phyloP scores from a whole-genome alignment of 2,888 invertebrate species.

The Dolichomitus sp. region DNA sequence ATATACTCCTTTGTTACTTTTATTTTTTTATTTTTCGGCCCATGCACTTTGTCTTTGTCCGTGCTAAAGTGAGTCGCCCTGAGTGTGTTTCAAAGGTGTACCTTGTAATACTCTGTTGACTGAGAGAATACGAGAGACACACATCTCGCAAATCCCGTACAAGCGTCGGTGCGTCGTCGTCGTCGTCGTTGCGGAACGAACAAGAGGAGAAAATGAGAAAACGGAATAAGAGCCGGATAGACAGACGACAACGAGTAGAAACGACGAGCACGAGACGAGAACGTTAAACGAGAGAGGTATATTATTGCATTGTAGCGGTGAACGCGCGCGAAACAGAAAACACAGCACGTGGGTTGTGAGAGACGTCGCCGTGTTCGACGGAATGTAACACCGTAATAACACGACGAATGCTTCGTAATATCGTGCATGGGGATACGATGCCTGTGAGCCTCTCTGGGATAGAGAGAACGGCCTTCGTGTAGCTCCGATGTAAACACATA shows the following conservation, averaged over 20 bases:
- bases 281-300: neutral
- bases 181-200: neutral
- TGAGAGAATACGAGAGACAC: constrained; percentile 1
- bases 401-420: constrained; percentile 73
- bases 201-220: constrained; percentile 8
- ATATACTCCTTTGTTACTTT: neutral
- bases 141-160: constrained; percentile 10
- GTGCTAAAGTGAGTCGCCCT: neutral
- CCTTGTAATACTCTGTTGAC: constrained; percentile 1
- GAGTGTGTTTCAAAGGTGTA: neutral
- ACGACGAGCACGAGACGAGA: constrained; percentile 12
- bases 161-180: neutral
- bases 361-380: constrained; percentile 70
- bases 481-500: constrained; percentile 66
- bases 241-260: constrained; percentile 6
- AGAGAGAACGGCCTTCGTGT: constrained; percentile 59
- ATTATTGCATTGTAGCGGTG: constrained; percentile 35
- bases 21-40: neutral
- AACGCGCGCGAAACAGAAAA: constrained; percentile 26
- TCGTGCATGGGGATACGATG: constrained; percentile 48
- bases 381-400: constrained; percentile 78
- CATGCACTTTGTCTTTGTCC: neutral
- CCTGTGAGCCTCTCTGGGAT: constrained; percentile 10
- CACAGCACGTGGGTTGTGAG: constrained; percentile 34
- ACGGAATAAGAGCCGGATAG: constrained; percentile 8